Percentiles rank a stretch among this genome's conserved stretches.
Evolutionary conservation across 2,888 invertebrate genomes (phyloP).

Genomic region (Pristionchus maxplancki): DNA sequence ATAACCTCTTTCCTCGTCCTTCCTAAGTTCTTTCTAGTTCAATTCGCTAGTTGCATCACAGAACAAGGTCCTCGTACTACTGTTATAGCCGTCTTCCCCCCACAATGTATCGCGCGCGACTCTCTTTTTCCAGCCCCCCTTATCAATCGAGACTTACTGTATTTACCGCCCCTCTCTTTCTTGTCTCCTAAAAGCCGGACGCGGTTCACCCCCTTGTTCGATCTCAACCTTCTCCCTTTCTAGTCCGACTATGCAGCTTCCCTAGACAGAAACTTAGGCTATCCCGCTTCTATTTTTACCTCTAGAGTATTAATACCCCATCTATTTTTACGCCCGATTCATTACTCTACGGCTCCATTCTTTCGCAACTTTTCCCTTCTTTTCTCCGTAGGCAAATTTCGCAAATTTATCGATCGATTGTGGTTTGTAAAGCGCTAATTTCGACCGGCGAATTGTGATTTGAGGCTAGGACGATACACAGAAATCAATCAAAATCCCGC

Average conservation of each 20-base stretch:
- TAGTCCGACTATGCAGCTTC: not conserved
- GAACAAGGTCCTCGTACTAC: conserved; percentile 19
- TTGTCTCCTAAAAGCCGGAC: not conserved
- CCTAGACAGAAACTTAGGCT: not conserved
- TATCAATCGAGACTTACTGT: conserved; percentile 10
- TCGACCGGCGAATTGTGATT: not conserved
- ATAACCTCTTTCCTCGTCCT: not conserved
- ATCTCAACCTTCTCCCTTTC: not conserved
- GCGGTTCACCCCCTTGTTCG: not conserved
- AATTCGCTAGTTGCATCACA: not conserved
- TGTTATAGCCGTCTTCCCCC: conserved; percentile 26
- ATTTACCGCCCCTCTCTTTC: conserved; percentile 10
- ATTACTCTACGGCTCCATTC: not conserved
- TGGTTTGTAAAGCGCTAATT: not conserved
- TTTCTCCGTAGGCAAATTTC: not conserved
- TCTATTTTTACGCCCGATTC: conserved; percentile 24
- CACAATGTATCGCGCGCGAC: too few species aligned
- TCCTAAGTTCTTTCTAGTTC: not conserved
- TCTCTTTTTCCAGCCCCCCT: too few species aligned
- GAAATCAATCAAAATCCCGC: conserved; percentile 9
- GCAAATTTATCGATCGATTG: conserved; percentile 29
- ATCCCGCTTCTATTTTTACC: not conserved
- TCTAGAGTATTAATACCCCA: not conserved
- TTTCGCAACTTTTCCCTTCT: not conserved
- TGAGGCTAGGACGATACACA: not conserved